A percentile compares a stretch with the other conserved stretches of the same genome.
Conservation (phyloP, 37 sponge, comb jelly and placozoan genomes). For the Cladorhizidae sp. region DNA sequence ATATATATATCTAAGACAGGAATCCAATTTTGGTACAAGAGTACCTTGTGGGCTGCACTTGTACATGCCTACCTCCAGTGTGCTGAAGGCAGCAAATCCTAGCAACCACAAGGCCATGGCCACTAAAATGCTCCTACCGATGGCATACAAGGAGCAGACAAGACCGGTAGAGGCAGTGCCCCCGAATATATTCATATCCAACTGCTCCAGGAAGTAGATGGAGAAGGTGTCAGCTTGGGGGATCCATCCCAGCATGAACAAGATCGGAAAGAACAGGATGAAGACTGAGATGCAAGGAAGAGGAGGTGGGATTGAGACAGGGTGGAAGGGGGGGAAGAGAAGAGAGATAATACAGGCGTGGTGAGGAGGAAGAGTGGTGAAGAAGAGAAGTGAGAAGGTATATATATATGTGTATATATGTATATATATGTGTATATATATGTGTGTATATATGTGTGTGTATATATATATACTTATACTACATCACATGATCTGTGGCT, state of each 20-base stretch:
- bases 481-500: too few species aligned
- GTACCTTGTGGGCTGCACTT: not conserved
- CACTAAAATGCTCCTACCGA: conserved; percentile 32
- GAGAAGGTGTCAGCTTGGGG: conserved; percentile 90
- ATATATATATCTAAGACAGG: not conserved
- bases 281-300: too few species aligned
- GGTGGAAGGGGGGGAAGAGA: conserved; percentile 1
- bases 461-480: too few species aligned
- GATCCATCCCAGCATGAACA: conserved; percentile 80
- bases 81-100: conserved; percentile 55
- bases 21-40: too few species aligned
- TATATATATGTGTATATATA: too few species aligned
- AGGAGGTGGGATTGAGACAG: conserved; percentile 60
- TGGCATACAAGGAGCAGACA: conserved; percentile 45
- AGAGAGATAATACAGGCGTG: not conserved
- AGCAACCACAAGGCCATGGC: conserved; percentile 35
- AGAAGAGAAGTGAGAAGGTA: not conserved
- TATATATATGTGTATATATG: not conserved
- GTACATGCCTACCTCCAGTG: conserved; percentile 2
- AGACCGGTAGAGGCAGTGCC: conserved; percentile 86
- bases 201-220: conserved; percentile 82
- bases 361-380: too few species aligned
- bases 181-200: conserved; percentile 92
- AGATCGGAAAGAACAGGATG: conserved; percentile 78
- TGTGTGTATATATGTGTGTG: too few species aligned